phyloP scores from a whole-genome alignment of 2,113 vertebrate species.

The Tachycineta bicolor region DNA sequence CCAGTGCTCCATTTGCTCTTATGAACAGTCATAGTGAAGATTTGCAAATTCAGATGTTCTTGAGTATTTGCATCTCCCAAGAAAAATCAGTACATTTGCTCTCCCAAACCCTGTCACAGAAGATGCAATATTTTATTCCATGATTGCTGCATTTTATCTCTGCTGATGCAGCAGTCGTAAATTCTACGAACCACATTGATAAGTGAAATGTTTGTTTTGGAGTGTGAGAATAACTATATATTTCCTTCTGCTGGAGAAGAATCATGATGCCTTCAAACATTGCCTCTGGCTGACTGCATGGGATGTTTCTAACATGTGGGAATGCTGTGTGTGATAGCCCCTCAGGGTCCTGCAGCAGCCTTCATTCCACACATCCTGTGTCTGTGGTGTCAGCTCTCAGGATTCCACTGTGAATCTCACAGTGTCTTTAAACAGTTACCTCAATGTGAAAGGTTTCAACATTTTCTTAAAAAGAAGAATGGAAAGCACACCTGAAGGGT shows the following conservation, averaged over 20 bases:
- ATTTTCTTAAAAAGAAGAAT: neutral
- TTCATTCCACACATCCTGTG: neutral
- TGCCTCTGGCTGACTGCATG: neutral
- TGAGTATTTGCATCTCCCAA: neutral
- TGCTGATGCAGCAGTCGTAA: neutral
- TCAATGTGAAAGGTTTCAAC: neutral
- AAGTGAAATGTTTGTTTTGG: slow-evolving; percentile 2
- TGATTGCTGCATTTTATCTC: neutral
- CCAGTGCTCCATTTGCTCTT: neutral
- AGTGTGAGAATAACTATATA: neutral
- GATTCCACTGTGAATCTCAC: neutral
- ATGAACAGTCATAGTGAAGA: neutral
- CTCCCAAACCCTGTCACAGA: neutral
- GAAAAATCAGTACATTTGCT: neutral
- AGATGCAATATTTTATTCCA: neutral
- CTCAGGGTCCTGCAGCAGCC: neutral
- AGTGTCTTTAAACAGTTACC: neutral
- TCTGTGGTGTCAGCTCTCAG: neutral
- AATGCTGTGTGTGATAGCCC: neutral
- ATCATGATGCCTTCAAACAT: neutral
- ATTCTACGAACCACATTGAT: neutral
- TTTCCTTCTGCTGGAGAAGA: neutral
- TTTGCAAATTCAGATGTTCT: neutral
- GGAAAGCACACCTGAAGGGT: neutral
- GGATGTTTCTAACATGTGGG: neutral